Conservation (phyloP, 2,888 invertebrate genomes). For the Xestoiulus laeticollis region DNA sequence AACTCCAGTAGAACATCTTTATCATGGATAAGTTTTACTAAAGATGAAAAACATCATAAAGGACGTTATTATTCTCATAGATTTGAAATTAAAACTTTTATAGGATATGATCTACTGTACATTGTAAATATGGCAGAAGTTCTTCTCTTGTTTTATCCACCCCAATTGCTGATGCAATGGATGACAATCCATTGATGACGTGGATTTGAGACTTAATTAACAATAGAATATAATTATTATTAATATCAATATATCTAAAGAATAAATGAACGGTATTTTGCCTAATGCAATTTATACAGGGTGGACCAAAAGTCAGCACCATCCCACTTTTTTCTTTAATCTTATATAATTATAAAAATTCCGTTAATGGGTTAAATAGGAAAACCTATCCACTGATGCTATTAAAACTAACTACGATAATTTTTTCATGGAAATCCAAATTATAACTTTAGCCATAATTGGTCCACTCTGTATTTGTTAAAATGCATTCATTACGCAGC, state of each 20-base stretch:
- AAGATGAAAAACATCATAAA: not conserved
- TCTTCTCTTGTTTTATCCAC: not conserved
- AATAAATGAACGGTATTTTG: not conserved
- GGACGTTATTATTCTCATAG: not conserved
- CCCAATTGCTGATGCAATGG: not conserved
- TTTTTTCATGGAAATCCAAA: too few relatives aligned
- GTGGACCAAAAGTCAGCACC: too few relatives aligned
- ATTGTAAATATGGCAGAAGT: conserved; percentile 23
- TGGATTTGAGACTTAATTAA: not conserved
- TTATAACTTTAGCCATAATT: too few relatives aligned
- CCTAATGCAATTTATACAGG: too few relatives aligned
- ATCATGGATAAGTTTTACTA: not conserved
- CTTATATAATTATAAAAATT: too few relatives aligned
- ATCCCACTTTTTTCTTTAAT: too few relatives aligned
- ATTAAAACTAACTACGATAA: too few relatives aligned
- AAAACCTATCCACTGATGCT: too few relatives aligned
- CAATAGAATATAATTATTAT: not conserved
- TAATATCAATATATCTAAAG: not conserved
- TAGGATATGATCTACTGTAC: not conserved
- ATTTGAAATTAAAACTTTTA: too few relatives aligned
- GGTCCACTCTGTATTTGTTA: too few relatives aligned
- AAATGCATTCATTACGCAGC: too few relatives aligned
- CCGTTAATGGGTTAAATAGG: too few relatives aligned
- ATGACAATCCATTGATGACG: not conserved
- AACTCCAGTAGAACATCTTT: not conserved